A percentile compares a stretch with the other conserved stretches of the same genome.
These are phyloP conservation scores for Uria lomvia DNA, from an alignment of 2,113 vertebrate species.

Conservation along the genomic window DNA sequence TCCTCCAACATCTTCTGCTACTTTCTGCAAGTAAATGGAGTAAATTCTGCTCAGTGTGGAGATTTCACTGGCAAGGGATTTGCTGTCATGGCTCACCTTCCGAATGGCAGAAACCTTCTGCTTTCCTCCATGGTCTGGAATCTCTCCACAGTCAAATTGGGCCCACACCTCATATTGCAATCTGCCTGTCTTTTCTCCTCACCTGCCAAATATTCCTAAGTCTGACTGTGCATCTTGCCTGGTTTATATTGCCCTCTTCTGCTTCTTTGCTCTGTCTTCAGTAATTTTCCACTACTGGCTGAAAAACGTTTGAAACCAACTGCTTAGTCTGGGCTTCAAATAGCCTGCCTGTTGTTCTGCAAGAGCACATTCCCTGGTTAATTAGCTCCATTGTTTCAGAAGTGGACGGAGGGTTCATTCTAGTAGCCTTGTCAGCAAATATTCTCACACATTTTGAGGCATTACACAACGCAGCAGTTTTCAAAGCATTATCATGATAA, in stretches of 20 bases:
- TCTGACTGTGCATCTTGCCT: not conserved
- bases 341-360: not conserved
- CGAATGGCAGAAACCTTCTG: not conserved
- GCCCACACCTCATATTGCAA: not conserved
- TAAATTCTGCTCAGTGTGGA: not conserved
- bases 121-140: not conserved
- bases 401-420: not conserved
- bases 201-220: not conserved
- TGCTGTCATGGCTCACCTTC: not conserved
- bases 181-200: not conserved
- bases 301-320: not conserved
- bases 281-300: constrained; percentile 8
- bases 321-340: not conserved
- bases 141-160: not conserved
- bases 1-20: not conserved
- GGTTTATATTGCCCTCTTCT: not conserved
- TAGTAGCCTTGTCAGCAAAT: not conserved
- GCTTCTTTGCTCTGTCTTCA: not conserved
- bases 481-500: not conserved
- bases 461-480: not conserved
- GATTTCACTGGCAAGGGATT: not conserved
- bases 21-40: not conserved
- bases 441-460: not conserved
- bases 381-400: not conserved
- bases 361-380: constrained; percentile 3